Evolutionary conservation across 2,888 invertebrate genomes (phyloP).

Genomic region (Dynastes tityus): DNA sequence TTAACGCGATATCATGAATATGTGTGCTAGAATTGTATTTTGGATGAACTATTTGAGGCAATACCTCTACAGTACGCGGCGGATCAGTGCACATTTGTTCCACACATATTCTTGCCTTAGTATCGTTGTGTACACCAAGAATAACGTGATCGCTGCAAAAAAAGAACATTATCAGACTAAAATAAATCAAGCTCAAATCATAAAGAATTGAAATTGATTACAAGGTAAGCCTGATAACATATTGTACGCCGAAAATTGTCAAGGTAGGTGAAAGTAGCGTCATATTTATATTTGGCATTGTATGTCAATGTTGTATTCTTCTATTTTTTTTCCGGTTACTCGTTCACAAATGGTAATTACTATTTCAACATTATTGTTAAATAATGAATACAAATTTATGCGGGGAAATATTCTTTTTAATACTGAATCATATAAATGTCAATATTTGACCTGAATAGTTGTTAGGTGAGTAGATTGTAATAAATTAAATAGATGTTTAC

Average conservation of each 20-base stretch:
- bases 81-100: constrained; percentile 69
- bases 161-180: constrained; percentile 23
- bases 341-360: background rate
- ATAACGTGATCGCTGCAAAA: constrained; percentile 63
- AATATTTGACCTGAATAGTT: background rate
- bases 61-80: constrained; percentile 67
- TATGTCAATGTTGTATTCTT: background rate
- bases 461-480: background rate
- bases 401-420: background rate
- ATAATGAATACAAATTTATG: background rate
- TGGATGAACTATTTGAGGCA: constrained; percentile 68
- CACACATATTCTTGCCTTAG: constrained; percentile 70
- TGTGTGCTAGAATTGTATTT: constrained; percentile 66
- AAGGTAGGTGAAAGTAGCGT: constrained; percentile 23
- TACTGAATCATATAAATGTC: background rate
- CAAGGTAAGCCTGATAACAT: background rate
- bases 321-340: background rate
- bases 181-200: background rate
- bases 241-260: background rate
- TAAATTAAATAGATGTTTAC: background rate
- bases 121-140: constrained; percentile 72
- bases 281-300: background rate
- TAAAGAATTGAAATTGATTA: background rate
- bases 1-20: constrained; percentile 71
- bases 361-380: background rate